These are phyloP conservation scores for Ophthalmolycus amberensis DNA, from an alignment of 2,113 vertebrate species.

Conservation along the genomic window DNA sequence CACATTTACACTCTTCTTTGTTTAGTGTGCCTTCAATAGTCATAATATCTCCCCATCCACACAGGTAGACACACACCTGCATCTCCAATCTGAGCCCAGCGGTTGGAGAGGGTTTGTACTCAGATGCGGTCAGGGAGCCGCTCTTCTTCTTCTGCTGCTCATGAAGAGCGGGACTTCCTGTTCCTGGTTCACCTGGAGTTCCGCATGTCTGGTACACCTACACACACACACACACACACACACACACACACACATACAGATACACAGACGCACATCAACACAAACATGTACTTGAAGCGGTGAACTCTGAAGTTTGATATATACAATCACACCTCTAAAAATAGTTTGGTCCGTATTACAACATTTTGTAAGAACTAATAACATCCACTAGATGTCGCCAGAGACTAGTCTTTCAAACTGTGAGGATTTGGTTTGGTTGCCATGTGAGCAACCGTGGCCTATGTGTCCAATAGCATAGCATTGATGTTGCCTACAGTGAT, in stretches of 20 bases:
- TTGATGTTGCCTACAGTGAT: not conserved
- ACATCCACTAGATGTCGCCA: slow-evolving; percentile 58
- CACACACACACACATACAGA: not conserved
- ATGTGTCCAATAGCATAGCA: not conserved
- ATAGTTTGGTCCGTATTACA: not conserved
- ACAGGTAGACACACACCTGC: slow-evolving; percentile 77
- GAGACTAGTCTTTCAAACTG: not conserved
- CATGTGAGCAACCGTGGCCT: too few relatives aligned
- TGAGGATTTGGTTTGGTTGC: not conserved
- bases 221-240: slow-evolving; percentile 1
- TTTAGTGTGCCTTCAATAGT: not conserved
- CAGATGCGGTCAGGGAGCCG: slow-evolving; percentile 73
- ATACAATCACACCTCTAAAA: not conserved
- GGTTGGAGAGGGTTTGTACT: slow-evolving; percentile 81
- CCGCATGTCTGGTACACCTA: slow-evolving; percentile 93
- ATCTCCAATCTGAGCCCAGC: slow-evolving; percentile 84
- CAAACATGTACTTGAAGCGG: not conserved
- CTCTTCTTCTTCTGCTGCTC: slow-evolving; percentile 85
- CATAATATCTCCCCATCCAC: not conserved
- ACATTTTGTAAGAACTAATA: not conserved
- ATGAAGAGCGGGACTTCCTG: slow-evolving; percentile 78
- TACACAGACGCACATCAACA: not conserved
- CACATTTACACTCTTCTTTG: not conserved
- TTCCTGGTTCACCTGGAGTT: slow-evolving; percentile 83
- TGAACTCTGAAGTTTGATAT: not conserved